Conservation (phyloP, 2,888 invertebrate genomes). For the Eutolmus rufibarbis region DNA sequence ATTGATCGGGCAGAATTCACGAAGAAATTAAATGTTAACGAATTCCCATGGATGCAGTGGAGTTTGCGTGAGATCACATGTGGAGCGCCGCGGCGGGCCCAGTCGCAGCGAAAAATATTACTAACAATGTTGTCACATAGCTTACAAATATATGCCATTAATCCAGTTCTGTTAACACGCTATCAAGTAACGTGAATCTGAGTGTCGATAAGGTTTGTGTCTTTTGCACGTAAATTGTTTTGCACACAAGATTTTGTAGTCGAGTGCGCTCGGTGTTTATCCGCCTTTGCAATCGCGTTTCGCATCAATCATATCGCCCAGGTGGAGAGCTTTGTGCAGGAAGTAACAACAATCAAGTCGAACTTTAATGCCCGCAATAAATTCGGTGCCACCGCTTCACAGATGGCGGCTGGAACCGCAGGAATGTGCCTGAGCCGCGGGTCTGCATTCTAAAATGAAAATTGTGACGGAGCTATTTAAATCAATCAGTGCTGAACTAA, state of each 20-base stretch:
- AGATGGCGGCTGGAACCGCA: neutral
- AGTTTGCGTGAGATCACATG: constrained; percentile 19
- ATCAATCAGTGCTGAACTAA: constrained; percentile 16
- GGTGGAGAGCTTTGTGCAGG: constrained; percentile 33
- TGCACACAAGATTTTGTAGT: neutral
- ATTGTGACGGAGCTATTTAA: neutral
- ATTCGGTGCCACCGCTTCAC: constrained; percentile 2
- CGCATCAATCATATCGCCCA: constrained; percentile 37
- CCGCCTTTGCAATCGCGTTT: constrained; percentile 16
- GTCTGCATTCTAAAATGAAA: constrained; percentile 8
- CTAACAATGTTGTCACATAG: constrained; percentile 24
- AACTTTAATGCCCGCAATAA: constrained; percentile 29
- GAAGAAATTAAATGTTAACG: neutral
- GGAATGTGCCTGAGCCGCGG: constrained; percentile 10
- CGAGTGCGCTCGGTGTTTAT: neutral
- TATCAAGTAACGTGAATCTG: constrained; percentile 32
- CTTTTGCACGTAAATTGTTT: constrained; percentile 20
- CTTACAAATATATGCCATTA: constrained; percentile 33
- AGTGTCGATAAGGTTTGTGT: constrained; percentile 21
- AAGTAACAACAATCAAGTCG: constrained; percentile 3
- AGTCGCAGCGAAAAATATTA: neutral
- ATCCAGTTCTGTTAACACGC: constrained; percentile 38
- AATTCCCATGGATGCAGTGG: neutral
- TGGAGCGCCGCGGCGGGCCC: neutral
- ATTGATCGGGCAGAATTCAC: neutral